These are phyloP conservation scores for Napeogenes sylphis DNA, from an alignment of 2,888 invertebrate species.

Conservation along the genomic window DNA sequence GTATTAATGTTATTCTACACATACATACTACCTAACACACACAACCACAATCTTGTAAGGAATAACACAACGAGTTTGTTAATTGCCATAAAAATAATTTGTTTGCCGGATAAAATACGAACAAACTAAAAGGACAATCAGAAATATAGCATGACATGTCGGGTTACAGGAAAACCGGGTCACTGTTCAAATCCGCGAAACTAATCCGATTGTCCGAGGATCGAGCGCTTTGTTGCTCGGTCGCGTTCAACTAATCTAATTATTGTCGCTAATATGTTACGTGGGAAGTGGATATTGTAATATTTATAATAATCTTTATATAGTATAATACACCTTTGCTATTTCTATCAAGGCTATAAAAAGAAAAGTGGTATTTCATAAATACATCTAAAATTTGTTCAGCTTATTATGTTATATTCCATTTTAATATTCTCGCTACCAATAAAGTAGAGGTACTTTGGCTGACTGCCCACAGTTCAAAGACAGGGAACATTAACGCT, in stretches of 20 bases:
- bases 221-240: slow-evolving; percentile 54
- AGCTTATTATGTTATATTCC: slow-evolving; percentile 1
- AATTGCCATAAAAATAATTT: no score
- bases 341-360: not conserved
- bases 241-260: slow-evolving; percentile 64
- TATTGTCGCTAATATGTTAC: slow-evolving; percentile 39
- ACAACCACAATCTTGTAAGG: no score
- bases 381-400: no score
- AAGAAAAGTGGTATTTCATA: no score
- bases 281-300: slow-evolving; percentile 37
- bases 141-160: slow-evolving; percentile 11
- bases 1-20: no score
- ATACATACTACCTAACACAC: no score
- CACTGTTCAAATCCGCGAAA: slow-evolving; percentile 61
- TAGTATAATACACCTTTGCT: not conserved
- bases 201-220: slow-evolving; percentile 65
- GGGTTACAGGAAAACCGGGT: slow-evolving; percentile 45
- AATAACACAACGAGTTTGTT: no score
- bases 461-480: slow-evolving; percentile 21
- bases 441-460: slow-evolving; percentile 23
- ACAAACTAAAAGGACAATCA: not conserved
- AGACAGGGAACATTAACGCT: slow-evolving; percentile 24
- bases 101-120: not conserved
- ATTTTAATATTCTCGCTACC: slow-evolving; percentile 18
- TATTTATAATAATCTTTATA: slow-evolving; percentile 18